Base-by-base conservation (phyloP, 2,113 vertebrate species). In the Dolichotis patagonum region DNA sequence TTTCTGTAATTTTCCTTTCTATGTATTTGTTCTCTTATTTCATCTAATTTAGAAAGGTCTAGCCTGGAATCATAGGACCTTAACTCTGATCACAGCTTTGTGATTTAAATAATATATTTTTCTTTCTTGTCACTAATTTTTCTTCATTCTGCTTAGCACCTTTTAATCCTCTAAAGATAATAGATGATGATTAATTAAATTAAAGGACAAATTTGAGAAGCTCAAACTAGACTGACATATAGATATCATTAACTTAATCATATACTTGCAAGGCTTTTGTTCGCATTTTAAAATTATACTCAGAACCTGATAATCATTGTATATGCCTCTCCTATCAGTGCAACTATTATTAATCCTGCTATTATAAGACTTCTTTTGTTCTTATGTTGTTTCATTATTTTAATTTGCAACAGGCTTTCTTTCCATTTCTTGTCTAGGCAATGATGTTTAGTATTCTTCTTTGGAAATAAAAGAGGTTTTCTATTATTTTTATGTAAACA, bases 251-350 rank as follows among this genome's bases (percentile, higher is more conserved):
- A 56, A 56, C 22, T 32, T 69, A 81, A 94, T 41, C 41, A 35
- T 60, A 82, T 46, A 87, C 49, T 83, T 91, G 71, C 19, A 93
- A 90, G 35, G 0, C 2, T 49, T 86, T 56, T 95, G 28, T 71
- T 56, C 0, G 52, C 56, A 49, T 85, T 73, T 91, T 90, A 43
- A 92, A 97, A 83, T 81, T 75, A 58, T 5, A 84, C 38, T 85
- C 46, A 81, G 54, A 91, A 67, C 30, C 26, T 77, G 13, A 5
- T 5, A 87, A 35, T 75, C 73, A 78, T 3, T 77, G 22, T 52
- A n/a, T 86, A 54, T 3, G 84, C 3, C 1, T 88, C 5, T 83
- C 46, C 63, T 7, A 12, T 71, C 28, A 65, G 12, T 1, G n/a
- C 26, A 38, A 81, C 32, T 91, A 41, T 85, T 91, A 91, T 56